Conservation (phyloP, 2,888 invertebrate genomes). For the Scaptomyza polygonia region DNA sequence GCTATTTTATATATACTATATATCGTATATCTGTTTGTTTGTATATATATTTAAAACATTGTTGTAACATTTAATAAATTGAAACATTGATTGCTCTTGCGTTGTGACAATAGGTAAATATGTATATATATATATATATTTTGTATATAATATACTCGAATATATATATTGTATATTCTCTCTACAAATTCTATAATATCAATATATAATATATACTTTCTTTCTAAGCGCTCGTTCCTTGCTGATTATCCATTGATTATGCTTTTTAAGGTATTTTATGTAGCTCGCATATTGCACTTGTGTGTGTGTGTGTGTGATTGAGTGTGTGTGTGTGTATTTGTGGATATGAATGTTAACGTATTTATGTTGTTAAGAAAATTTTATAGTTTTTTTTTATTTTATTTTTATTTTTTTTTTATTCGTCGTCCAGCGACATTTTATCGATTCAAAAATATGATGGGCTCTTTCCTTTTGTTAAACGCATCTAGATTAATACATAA, state of each 20-base stretch:
- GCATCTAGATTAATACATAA: background rate
- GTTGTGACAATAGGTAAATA: slow-evolving; percentile 71
- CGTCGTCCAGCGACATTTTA: slow-evolving; percentile 78
- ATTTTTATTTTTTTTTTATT: slow-evolving; percentile 37
- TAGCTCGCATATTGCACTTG: slow-evolving; percentile 19
- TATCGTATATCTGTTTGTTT: slow-evolving; percentile 10
- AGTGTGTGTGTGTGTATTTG: background rate
- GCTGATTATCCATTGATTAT: slow-evolving; percentile 57
- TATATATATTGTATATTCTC: slow-evolving; percentile 30
- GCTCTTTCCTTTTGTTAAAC: background rate
- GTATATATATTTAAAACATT: slow-evolving; percentile 49
- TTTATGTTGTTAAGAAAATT: slow-evolving; percentile 22
- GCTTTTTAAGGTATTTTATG: slow-evolving; percentile 25
- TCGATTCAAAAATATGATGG: slow-evolving; percentile 37
- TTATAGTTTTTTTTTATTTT: background rate
- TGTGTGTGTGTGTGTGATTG: slow-evolving; percentile 3
- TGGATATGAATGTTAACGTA: slow-evolving; percentile 7
- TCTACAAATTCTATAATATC: slow-evolving; percentile 24
- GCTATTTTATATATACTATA: too few relatives aligned
- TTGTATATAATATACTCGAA: slow-evolving; percentile 24
- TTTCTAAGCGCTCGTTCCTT: slow-evolving; percentile 31
- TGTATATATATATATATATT: slow-evolving; percentile 24
- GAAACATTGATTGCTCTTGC: slow-evolving; percentile 78
- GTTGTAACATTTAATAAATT: slow-evolving; percentile 69
- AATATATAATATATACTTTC: slow-evolving; percentile 17